Conservation (phyloP, 2,888 invertebrate species). For the Dynastes hyllus region DNA sequence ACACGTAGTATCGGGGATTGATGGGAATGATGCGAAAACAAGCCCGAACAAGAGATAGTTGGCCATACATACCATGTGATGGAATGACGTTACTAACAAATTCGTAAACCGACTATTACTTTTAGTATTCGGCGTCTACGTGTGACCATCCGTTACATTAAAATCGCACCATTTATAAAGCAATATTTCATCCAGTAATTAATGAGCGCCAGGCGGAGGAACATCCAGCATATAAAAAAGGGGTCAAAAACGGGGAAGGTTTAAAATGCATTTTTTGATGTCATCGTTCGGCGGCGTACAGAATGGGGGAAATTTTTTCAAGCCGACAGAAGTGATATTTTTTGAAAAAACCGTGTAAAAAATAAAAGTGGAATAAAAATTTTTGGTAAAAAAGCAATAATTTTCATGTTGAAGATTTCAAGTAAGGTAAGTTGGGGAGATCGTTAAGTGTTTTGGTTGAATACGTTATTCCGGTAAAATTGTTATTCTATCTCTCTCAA, state of each 20-base stretch:
- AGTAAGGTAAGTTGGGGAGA: too few relatives aligned
- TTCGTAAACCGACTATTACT: constrained; percentile 18
- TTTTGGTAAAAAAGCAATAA: too few relatives aligned
- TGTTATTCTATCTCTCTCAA: too few relatives aligned
- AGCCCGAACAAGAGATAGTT: not conserved
- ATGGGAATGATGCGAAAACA: constrained; percentile 23
- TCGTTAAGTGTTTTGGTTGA: too few relatives aligned
- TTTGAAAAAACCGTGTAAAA: too few relatives aligned
- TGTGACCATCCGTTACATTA: constrained; percentile 6
- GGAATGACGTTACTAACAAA: not conserved
- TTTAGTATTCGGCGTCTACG: constrained; percentile 5
- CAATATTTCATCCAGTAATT: constrained; percentile 34
- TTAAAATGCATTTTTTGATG: constrained; percentile 23
- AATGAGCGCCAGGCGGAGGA: constrained; percentile 34
- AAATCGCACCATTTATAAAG: constrained; percentile 33
- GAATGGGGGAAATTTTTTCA: too few relatives aligned
- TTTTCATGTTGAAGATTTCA: too few relatives aligned
- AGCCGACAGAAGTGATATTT: too few relatives aligned
- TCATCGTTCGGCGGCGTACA: not conserved
- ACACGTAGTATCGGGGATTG: not conserved
- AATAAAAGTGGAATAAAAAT: too few relatives aligned
- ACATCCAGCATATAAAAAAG: too few relatives aligned
- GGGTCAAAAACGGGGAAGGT: too few relatives aligned
- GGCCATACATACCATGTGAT: not conserved
- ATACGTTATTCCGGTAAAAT: too few relatives aligned